These are phyloP conservation scores for Chunga burmeisteri DNA, from an alignment of 2,113 vertebrate species.

Conservation along the genomic window DNA sequence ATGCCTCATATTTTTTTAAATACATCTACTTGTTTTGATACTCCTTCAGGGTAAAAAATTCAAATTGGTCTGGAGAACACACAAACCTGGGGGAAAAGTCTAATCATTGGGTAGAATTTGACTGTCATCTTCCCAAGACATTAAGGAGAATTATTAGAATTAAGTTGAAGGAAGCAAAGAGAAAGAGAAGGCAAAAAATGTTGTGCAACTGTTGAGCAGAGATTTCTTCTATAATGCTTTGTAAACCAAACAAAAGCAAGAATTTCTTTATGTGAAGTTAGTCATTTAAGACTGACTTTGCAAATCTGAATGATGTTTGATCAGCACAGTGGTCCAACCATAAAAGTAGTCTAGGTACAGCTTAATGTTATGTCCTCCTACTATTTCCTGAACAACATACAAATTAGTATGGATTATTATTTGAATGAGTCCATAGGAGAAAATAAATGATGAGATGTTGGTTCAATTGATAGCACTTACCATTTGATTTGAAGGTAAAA, in stretches of 20 bases:
- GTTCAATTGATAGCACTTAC: not conserved
- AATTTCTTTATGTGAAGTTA: not conserved
- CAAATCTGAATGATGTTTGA: not conserved
- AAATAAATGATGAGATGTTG: not conserved
- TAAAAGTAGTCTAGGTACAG: not conserved
- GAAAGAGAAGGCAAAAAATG: not conserved
- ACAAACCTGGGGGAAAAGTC: not conserved
- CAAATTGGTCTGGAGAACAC: not conserved
- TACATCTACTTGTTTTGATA: slow-evolving; percentile 6
- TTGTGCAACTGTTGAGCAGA: not conserved
- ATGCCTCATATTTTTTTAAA: slow-evolving; percentile 13
- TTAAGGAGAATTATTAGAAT: not conserved
- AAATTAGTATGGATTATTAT: not conserved
- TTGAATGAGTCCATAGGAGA: not conserved
- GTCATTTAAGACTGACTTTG: not conserved
- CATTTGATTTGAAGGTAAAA: not conserved
- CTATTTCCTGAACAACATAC: not conserved
- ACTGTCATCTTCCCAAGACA: not conserved
- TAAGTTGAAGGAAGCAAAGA: not conserved
- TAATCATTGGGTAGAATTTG: not conserved
- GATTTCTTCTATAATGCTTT: not conserved
- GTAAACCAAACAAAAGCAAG: not conserved
- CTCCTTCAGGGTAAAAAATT: slow-evolving; percentile 6
- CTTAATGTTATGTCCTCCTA: not conserved
- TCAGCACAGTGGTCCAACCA: not conserved